Evolutionary conservation across 2,797 vertebrate species (phyloP).

Genomic region (Phrynocephalus vlangalii): DNA sequence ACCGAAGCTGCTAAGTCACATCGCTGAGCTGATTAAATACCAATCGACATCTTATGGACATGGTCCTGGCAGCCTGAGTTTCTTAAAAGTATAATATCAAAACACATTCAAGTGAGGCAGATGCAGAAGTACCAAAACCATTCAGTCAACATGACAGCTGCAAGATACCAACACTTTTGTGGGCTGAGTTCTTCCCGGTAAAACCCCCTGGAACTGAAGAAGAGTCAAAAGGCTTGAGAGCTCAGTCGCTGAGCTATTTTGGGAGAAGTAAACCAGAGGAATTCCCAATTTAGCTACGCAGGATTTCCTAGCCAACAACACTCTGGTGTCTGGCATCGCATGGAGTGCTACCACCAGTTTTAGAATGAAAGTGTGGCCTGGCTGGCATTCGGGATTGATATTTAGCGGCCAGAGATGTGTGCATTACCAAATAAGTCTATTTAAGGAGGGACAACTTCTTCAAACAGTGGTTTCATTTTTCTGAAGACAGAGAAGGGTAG

Average conservation of each 20-base stretch:
- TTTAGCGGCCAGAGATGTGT: conserved; percentile 59
- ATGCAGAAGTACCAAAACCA: conserved; percentile 43
- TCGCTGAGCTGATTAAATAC: conserved; percentile 55
- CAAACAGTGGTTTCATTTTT: conserved; percentile 14
- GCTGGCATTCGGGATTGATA: conserved; percentile 29
- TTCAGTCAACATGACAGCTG: conserved; percentile 55
- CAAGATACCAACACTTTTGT: conserved; percentile 21
- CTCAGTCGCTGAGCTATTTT: conserved; percentile 59
- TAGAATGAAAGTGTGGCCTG: conserved; percentile 68
- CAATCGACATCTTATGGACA: conserved; percentile 49
- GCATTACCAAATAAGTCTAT: conserved; percentile 56
- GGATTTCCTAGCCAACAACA: conserved; percentile 67
- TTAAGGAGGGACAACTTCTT: conserved; percentile 37
- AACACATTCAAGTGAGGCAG: conserved; percentile 18
- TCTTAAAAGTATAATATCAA: conserved; percentile 19
- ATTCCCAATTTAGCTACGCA: conserved; percentile 56
- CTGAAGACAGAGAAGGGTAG: conserved; percentile 27
- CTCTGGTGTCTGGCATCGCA: conserved; percentile 44
- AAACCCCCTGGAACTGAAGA: conserved; percentile 48
- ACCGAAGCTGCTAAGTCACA: conserved; percentile 55
- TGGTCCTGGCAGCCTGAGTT: conserved; percentile 22
- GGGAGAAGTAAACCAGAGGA: conserved; percentile 64
- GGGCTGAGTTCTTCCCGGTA: conserved; percentile 52
- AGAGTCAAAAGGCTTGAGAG: conserved; percentile 29
- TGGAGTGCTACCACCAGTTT: conserved; percentile 43